Percentiles rank a stretch among this genome's conserved stretches.
phyloP scores from a whole-genome alignment of 2,797 vertebrate genomes.

The Synanceia verrucosa region DNA sequence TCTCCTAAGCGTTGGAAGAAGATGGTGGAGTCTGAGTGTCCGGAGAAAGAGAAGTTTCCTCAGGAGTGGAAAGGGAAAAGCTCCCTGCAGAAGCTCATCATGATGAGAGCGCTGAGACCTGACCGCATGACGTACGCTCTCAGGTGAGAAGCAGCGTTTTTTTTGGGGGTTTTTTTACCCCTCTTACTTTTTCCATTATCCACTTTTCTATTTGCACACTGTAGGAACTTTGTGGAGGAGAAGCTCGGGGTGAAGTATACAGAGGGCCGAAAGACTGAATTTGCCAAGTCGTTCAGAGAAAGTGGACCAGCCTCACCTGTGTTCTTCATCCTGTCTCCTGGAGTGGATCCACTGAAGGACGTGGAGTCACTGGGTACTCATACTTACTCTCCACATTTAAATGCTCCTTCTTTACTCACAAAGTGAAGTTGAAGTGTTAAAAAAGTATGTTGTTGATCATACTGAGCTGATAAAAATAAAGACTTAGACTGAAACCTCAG shows the following conservation, averaged over 20 bases:
- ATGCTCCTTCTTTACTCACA: no score
- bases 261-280: conserved; percentile 82
- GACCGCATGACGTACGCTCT: conserved; percentile 85
- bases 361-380: conserved; percentile 82
- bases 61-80: conserved; percentile 84
- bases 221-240: conserved; percentile 85
- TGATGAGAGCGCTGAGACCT: conserved; percentile 82
- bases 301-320: conserved; percentile 76
- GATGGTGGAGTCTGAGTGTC: conserved; percentile 80
- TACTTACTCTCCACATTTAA: no score
- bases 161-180: not conserved
- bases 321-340: conserved; percentile 83
- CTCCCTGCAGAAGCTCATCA: conserved; percentile 84
- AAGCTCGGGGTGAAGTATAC: conserved; percentile 83
- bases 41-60: conserved; percentile 85
- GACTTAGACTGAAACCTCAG: no score
- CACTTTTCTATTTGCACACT: not conserved
- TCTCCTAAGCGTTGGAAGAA: conserved; percentile 84
- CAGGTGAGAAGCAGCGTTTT: conserved; percentile 77
- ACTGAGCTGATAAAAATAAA: no score
- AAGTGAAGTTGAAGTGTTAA: no score
- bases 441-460: no score
- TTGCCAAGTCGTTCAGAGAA: conserved; percentile 84
- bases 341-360: conserved; percentile 78
- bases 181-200: not conserved